Percentiles rank a stretch among this genome's conserved stretches.
These are phyloP conservation scores for Lottia scabra DNA, from an alignment of 2,888 invertebrate genomes.

Conservation along the genomic window DNA sequence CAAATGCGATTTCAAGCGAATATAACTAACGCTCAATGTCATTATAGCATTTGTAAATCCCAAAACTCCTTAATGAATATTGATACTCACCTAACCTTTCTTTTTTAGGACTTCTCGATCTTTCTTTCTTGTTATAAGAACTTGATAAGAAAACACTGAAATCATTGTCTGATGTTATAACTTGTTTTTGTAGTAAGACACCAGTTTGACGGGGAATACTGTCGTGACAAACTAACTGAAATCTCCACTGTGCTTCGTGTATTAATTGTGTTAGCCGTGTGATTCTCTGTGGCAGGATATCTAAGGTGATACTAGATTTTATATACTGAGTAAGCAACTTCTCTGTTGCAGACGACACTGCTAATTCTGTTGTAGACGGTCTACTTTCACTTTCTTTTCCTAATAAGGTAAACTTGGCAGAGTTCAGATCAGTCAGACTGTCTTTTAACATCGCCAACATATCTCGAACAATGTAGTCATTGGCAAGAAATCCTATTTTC, in stretches of 20 bases:
- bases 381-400: constrained; percentile 41
- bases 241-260: constrained; percentile 80
- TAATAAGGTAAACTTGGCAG: constrained; percentile 45
- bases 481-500: constrained; percentile 53
- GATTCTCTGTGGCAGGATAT: constrained; percentile 66
- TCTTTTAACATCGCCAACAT: constrained; percentile 58
- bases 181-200: constrained; percentile 43
- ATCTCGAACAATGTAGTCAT: constrained; percentile 61
- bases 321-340: constrained; percentile 44
- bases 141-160: constrained; percentile 17
- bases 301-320: constrained; percentile 45
- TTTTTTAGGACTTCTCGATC: constrained; percentile 23
- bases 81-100: constrained; percentile 19
- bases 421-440: constrained; percentile 55
- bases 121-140: constrained; percentile 21
- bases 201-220: constrained; percentile 50
- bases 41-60: too few species aligned
- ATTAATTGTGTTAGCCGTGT: constrained; percentile 71
- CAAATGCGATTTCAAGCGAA: too few species aligned
- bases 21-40: too few species aligned
- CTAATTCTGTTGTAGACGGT: background rate
- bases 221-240: constrained; percentile 75
- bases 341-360: constrained; percentile 43
- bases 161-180: constrained; percentile 40
- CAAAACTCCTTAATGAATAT: too few species aligned